phyloP scores from a whole-genome alignment of 2,888 invertebrate genomes.

The Pemphredon lugubris region DNA sequence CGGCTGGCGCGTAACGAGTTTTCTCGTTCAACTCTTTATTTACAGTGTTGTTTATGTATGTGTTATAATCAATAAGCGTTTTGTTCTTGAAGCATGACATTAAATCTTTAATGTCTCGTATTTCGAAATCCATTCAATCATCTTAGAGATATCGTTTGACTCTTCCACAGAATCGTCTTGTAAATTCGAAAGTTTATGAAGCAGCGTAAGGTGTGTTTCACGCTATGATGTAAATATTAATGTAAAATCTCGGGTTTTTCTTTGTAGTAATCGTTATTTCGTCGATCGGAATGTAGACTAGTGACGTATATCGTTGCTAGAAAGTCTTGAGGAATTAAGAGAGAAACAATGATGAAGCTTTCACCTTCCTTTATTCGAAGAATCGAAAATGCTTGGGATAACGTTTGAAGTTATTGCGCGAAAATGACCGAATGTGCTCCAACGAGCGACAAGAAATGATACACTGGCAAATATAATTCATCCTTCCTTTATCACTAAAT shows the following conservation, averaged over 20 bases:
- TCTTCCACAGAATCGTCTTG: conserved; percentile 60
- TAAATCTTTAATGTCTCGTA: conserved; percentile 33
- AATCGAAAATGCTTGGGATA: conserved; percentile 48
- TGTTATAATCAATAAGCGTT: conserved; percentile 50
- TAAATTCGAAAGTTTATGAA: conserved; percentile 67
- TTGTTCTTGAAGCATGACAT: conserved; percentile 35
- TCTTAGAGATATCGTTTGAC: conserved; percentile 45
- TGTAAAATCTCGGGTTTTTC: conserved; percentile 74
- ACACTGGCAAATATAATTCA: conserved; percentile 66
- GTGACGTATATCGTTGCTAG: conserved; percentile 39
- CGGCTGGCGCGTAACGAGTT: conserved; percentile 46
- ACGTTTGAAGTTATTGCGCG: conserved; percentile 56
- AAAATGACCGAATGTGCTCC: conserved; percentile 38
- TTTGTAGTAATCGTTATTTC: conserved; percentile 64
- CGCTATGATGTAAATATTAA: conserved; percentile 71
- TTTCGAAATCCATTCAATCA: conserved; percentile 43
- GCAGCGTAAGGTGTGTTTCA: conserved; percentile 25
- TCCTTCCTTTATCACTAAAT: conserved; percentile 76
- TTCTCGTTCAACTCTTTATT: conserved; percentile 50
- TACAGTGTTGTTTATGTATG: conserved; percentile 53
- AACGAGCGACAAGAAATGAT: conserved; percentile 50
- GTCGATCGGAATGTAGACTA: conserved; percentile 55
- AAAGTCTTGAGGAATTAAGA: conserved; percentile 35
- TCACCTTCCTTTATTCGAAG: conserved; percentile 55
- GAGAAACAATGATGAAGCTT: conserved; percentile 40